These are phyloP conservation scores for Cariama cristata DNA, from an alignment of 2,113 vertebrate genomes.

Conservation along the genomic window DNA sequence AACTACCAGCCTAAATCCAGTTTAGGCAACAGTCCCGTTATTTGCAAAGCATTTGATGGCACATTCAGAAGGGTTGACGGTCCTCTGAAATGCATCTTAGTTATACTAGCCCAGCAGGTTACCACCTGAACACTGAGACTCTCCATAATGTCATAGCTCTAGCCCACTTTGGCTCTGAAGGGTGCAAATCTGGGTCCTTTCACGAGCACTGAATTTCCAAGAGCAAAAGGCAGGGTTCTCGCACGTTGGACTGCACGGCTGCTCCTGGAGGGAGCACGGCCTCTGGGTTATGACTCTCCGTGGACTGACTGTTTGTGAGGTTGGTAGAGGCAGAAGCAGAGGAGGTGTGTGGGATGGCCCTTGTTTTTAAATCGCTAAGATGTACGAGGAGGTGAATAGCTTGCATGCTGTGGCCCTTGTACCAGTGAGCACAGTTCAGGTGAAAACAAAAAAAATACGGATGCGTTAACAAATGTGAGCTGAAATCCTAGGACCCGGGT, in stretches of 20 bases:
- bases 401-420: neutral
- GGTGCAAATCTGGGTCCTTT: neutral
- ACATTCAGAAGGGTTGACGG: neutral
- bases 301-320: neutral
- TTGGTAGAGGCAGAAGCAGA: neutral
- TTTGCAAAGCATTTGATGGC: neutral
- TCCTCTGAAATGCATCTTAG: neutral
- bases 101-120: neutral
- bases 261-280: neutral
- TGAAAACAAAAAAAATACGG: neutral
- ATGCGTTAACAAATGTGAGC: neutral
- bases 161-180: neutral
- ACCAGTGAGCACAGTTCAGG: neutral
- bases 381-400: neutral
- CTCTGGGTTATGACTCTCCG: neutral
- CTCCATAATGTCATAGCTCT: neutral
- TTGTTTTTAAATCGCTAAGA: neutral
- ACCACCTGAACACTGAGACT: neutral
- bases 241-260: neutral
- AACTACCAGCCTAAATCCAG: neutral
- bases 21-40: neutral
- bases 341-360: neutral
- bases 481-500: neutral
- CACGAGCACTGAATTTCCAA: neutral
- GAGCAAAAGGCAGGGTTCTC: neutral